Base-by-base conservation (phyloP, 2,888 invertebrate genomes). In the Crossocerus cetratus region DNA sequence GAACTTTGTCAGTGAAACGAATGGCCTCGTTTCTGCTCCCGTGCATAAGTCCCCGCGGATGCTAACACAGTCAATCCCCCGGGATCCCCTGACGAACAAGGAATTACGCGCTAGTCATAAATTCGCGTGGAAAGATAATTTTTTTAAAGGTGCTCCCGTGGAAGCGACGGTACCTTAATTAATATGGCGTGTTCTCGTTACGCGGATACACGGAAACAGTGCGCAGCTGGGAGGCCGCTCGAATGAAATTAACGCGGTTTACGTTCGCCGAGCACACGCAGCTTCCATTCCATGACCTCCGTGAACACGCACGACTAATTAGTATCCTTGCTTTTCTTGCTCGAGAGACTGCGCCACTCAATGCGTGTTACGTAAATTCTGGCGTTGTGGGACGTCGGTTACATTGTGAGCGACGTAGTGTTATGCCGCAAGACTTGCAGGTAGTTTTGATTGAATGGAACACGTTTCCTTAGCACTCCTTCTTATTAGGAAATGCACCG, bases 91-190 rank as follows among this genome's bases (percentile, higher is more conserved):
- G 32, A 32, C 2, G 32, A 32, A 8, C 32, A 32, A 0, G 32
- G 11, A 8, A 32, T 54, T 62, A 18, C 43, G 18, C 22, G 22
- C 20, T 14, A 16, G 53, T 20, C 5, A 21, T 42, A n/a, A 58
- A 66, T 13, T 14, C 42, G 13, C 20, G 11, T 60, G 18, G 42
- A 22, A 13, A 18, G 60, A 32, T 42, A 45, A 49, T 65, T 63
- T 42, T 42, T 54, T 59, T 54, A 68, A 72, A 45, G 74, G 69
- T 58, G 54, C 68, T 61, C 72, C 55, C 74, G 76, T 76, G 70
- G 72, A 67, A 72, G 75, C 67, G 77, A 74, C 74, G 69, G 72
- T 68, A 71, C 74, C 77, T 71, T 66, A 76, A 72, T 81, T 78
- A 73, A 74, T 72, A 76, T 69, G 58, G 63, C 60, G 20, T 64